phyloP scores from a whole-genome alignment of 2,113 vertebrate species.

The Eira barbara region DNA sequence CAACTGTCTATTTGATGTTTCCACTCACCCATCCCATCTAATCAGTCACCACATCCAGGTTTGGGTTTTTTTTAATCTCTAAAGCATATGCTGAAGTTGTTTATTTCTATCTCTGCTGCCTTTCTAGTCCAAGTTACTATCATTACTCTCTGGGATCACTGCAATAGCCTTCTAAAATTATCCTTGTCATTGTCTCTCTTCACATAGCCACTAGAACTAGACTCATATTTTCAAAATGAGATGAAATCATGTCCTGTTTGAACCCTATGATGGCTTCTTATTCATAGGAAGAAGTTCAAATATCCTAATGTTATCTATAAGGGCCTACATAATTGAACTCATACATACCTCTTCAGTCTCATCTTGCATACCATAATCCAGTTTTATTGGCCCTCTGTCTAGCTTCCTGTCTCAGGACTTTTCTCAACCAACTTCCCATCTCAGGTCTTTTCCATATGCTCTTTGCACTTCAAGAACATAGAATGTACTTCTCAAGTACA shows the following conservation, averaged over 20 bases:
- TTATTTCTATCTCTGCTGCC: background rate
- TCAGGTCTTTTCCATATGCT: background rate
- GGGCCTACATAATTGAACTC: background rate
- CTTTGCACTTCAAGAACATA: background rate
- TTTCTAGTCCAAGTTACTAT: background rate
- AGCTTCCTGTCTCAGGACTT: background rate
- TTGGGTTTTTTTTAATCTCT: background rate
- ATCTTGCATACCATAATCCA: background rate
- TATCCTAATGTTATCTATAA: background rate
- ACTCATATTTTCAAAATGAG: slow-evolving; percentile 14
- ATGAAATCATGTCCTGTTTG: background rate
- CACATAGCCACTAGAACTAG: background rate
- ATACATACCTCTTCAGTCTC: background rate
- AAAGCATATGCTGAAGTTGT: background rate
- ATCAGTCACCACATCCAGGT: background rate
- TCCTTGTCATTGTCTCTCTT: background rate
- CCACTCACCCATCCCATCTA: background rate
- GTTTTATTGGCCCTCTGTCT: background rate
- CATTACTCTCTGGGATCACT: background rate
- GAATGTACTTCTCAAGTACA: background rate
- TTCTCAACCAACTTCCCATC: background rate
- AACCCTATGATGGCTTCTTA: background rate
- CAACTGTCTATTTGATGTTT: background rate
- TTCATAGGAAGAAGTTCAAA: background rate
- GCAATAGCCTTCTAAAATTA: background rate